Conservation (phyloP, 2,797 vertebrate species). For the Spondyliosoma cantharus region DNA sequence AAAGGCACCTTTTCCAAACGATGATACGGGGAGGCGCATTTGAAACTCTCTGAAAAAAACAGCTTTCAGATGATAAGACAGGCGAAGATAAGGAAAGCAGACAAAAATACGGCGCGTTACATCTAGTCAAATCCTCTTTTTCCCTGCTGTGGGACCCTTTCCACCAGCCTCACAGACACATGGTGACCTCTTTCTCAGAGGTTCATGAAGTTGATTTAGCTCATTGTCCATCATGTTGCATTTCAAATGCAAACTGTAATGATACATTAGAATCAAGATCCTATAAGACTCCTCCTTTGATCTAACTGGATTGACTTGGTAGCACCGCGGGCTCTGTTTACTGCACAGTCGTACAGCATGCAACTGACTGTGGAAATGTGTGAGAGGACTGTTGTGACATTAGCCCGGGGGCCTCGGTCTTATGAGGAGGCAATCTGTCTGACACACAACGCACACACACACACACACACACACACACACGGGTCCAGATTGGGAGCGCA, state of each 20-base stretch:
- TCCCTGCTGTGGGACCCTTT: background rate
- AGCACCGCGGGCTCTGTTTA: slow-evolving; percentile 56
- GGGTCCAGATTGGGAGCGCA: slow-evolving; percentile 55
- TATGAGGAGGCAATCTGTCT: slow-evolving; percentile 79
- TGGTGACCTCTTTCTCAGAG: slow-evolving; percentile 46
- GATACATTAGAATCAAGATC: slow-evolving; percentile 54
- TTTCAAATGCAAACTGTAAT: slow-evolving; percentile 36
- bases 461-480: slow-evolving; percentile 49
- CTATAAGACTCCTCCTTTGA: slow-evolving; percentile 45
- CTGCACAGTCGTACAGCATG: slow-evolving; percentile 55
- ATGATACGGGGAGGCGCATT: background rate
- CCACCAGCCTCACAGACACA: slow-evolving; percentile 20
- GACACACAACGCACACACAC: slow-evolving; percentile 54
- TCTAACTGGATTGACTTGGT: slow-evolving; percentile 61
- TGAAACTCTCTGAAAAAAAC: background rate
- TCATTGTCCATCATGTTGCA: slow-evolving; percentile 64
- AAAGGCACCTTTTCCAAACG: background rate
- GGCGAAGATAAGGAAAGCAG: background rate
- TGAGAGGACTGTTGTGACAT: slow-evolving; percentile 79
- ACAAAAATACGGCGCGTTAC: background rate
- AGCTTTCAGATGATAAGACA: background rate
- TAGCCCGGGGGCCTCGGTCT: slow-evolving; percentile 74
- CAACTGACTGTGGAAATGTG: slow-evolving; percentile 74
- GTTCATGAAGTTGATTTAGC: slow-evolving; percentile 65
- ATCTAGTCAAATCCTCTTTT: background rate